Evolutionary conservation across 2,888 invertebrate genomes (phyloP), one percentile per base, ranked within the genome.

Genomic region (Colletes collaris): DNA sequence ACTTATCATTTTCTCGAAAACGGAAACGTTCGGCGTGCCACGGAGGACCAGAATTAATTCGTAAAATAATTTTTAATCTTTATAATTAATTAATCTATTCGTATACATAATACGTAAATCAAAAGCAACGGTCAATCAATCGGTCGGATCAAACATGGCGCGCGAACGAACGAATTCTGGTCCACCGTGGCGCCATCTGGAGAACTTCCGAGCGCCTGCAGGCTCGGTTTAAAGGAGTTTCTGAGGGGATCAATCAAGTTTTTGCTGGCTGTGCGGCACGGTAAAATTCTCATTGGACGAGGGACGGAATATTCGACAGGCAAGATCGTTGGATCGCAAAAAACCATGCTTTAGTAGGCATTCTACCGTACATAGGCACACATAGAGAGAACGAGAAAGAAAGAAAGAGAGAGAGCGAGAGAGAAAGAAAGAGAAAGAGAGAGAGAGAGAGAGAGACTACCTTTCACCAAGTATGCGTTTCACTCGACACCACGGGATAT

Each of bases 321-420:
- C 77, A 76, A 80, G 27, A 64, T 68, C 62, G 50, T 81, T 46
- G 73, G 63, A 82, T 73, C 76, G 85, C 84, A 83, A 80, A 88
- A 46, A 83, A 87, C 88, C 89, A 89, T 90, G 89, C 89, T 89
- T 90, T 89, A 89, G 90, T 91, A 90, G 86, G 89, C 91, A 89
- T 89, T 89, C 90, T 90, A 87, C 81, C 79, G 79, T 77, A 79
- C 78, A 76, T 87, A 86, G 88, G 82, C 88, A 89, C 89, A 89
- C 89, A 80, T 76, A 82, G 70, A 81, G 69, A 62, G 37, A 68
- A 19, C 49, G 27, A 56, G 35, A 52, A 19, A 40, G 52, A 60
- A 16, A 16, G 46, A 70, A 16, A 40, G 59, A 60, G 16, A 60
- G 11, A 56, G 6, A 35, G 3, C 35, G 13, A 37, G 10, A 52